Evolutionary conservation across 35 echinoderm and acorn worm genomes (phyloP), one percentile per base, ranked within the genome.

Genomic region (Acanthaster planci): DNA sequence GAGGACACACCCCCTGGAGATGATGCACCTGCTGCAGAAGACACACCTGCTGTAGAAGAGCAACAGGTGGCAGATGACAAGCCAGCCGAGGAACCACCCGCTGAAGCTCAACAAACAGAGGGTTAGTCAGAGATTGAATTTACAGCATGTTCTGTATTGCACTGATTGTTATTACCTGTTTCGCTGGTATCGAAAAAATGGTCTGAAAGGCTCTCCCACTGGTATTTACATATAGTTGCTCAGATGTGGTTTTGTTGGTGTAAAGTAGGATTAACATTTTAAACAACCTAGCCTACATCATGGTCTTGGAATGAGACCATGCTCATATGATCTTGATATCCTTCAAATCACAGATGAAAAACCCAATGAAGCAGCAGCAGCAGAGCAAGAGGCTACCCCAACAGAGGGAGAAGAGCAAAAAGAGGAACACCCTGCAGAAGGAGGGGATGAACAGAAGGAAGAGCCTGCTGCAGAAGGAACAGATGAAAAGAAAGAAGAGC

Each of bases 401-500:
- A 27, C 12, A 53, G 79, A 53, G 39, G 78, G 40, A 52, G 40
- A 80, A 51, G n/a, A n/a, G n/a, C 37, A 51, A 51, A 51, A 15
- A n/a, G 42, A 80, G 50, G 16, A 77, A 37, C 16, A 77, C 14
- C 39, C 79, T 81, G 40, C 39, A 10, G 79, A 53, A 18, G 79
- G 44, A 2, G 79, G 51, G 0, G 79, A 52, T 47, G 64, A 72
- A 34, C 0, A 36, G 29, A 72, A 52, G 51, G 39, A 81, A 51
- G 47, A 44, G 22, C 40, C 18, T 19, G 40, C 79, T 52, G 79
- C 39, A 10, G 79, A 53, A 18, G 79, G 44, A 2, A 47, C 23
- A 2, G 79, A 52, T 21, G 79, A 81, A 52, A 81, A 81, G 79
- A 81, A 81, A 26, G 79, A 81, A 53, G 79, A 81, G 42, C 42